Base-by-base conservation (phyloP, 2,888 invertebrate genomes). In the Cerceris rybyensis region DNA sequence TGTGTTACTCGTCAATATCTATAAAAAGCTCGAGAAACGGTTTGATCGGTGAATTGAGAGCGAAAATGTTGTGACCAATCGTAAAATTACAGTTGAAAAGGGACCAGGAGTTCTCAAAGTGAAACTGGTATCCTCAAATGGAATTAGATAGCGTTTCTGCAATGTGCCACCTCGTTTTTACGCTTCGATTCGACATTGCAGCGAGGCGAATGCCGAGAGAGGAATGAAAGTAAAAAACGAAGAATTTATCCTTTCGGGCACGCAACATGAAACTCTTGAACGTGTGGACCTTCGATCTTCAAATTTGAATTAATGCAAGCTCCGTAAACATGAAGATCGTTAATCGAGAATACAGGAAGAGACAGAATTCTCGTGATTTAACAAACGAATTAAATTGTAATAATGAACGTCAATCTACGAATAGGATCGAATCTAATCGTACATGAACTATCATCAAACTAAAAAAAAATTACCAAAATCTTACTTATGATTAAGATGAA, bases 231-330 rank as follows among this genome's bases (percentile, higher is more conserved):
- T 58, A 70, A 68, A 63, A 81, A 78, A 59, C 58, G 46, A 72
- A 14, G 60, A 81, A 85, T 81, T 70, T 71, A 79, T 80, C 63
- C 58, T 70, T 75, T 73, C 69, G 67, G 49, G 60, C 70, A 83
- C 79, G 79, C 75, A 80, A 80, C 65, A 59, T 42, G 70, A 59
- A 50, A n/a, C 55, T 28, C 55, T 16, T 72, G 16, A 41, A 17
- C 60, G 59, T 52, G 46, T 54, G 11, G 46, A 16, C 76, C 72
- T 75, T 66, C 73, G 73, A 70, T 67, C 74, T 80, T 70, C 73
- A 66, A 83, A 77, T 78, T 80, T 69, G 76, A 86, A 86, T 84
- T 80, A 83, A 78, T 49, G 73, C 71, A 81, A 76, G 79, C 66
- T 75, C 67, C 69, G 57, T 75, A 64, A 81, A 78, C 49, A 65